Percentiles rank a stretch among this genome's conserved stretches.
phyloP scores from a whole-genome alignment of 2,888 invertebrate species.

The Lobophora halterata region DNA sequence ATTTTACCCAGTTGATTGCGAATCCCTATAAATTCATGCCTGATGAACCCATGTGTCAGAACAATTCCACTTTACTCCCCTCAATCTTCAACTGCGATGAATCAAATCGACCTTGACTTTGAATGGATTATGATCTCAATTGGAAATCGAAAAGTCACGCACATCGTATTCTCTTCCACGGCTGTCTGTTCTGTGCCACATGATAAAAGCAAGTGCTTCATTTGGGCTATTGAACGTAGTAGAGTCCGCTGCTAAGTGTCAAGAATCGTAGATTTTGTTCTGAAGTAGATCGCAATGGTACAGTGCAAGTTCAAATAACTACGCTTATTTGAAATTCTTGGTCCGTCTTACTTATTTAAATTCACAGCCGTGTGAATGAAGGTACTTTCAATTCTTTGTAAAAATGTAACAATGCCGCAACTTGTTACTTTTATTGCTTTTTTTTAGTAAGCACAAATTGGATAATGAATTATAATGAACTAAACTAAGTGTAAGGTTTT shows the following conservation, averaged over 20 bases:
- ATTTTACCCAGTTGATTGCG: too few species aligned
- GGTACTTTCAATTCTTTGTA: conserved; percentile 9
- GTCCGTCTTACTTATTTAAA: conserved; percentile 13
- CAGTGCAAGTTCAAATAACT: conserved; percentile 14
- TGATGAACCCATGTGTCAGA: conserved; percentile 9
- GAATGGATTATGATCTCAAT: conserved; percentile 46
- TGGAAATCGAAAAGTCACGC: conserved; percentile 61
- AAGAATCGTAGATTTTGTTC: conserved; percentile 28
- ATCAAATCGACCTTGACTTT: conserved; percentile 57
- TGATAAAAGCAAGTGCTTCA: conserved; percentile 55
- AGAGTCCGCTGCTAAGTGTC: conserved; percentile 53
- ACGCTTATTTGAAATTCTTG: neutral
- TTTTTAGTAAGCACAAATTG: conserved; percentile 4
- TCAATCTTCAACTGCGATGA: conserved; percentile 29
- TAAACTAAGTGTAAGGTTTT: too few species aligned
- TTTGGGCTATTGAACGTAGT: conserved; percentile 31
- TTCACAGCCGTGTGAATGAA: conserved; percentile 22
- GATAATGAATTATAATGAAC: too few species aligned
- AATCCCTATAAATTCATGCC: neutral
- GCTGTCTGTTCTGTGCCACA: conserved; percentile 52
- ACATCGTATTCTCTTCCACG: conserved; percentile 52
- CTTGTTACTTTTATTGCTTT: neutral
- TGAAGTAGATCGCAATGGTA: conserved; percentile 32
- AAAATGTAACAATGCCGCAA: conserved; percentile 7
- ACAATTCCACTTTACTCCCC: conserved; percentile 17